Evolutionary conservation across 1,140 invertebrate genomes (phyloP).

Genomic region (Anastatus disparis): DNA sequence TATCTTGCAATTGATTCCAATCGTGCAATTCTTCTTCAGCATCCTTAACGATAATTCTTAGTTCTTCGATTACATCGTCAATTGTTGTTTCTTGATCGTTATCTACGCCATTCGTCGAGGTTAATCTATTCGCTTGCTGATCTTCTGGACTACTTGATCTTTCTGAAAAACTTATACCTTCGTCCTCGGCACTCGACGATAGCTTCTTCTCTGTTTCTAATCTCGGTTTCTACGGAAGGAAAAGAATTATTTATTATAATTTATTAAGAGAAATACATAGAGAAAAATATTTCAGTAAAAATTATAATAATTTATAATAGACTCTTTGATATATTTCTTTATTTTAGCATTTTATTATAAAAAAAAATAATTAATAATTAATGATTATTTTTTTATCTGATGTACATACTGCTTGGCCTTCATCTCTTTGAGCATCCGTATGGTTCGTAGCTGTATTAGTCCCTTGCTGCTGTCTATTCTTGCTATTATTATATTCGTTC

Average conservation of each 20-base stretch:
- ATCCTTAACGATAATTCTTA: constrained; percentile 86
- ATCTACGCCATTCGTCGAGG: constrained; percentile 55
- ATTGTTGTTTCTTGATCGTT: constrained; percentile 86
- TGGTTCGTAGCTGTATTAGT: not conserved
- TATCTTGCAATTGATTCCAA: constrained; percentile 45
- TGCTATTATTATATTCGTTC: constrained; percentile 50
- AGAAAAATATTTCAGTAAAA: too few relatives aligned
- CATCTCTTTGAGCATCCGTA: not conserved
- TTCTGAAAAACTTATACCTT: constrained; percentile 86
- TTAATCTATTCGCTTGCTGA: constrained; percentile 41
- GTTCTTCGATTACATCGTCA: constrained; percentile 86
- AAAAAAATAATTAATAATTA: too few relatives aligned
- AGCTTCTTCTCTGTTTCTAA: constrained; percentile 52
- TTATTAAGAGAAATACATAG: too few relatives aligned
- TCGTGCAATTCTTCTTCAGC: constrained; percentile 77
- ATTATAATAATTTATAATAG: too few relatives aligned
- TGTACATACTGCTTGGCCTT: not conserved
- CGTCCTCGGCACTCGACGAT: constrained; percentile 84
- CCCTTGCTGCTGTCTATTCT: not conserved
- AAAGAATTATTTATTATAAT: too few relatives aligned
- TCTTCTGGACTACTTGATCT: constrained; percentile 76
- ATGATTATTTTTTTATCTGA: too few relatives aligned
- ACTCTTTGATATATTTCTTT: too few relatives aligned
- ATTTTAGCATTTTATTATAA: too few relatives aligned
- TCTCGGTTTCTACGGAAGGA: not conserved